These are phyloP conservation scores for Gisinianus flammeolus DNA, from an alignment of 2,888 invertebrate species.

Conservation along the genomic window DNA sequence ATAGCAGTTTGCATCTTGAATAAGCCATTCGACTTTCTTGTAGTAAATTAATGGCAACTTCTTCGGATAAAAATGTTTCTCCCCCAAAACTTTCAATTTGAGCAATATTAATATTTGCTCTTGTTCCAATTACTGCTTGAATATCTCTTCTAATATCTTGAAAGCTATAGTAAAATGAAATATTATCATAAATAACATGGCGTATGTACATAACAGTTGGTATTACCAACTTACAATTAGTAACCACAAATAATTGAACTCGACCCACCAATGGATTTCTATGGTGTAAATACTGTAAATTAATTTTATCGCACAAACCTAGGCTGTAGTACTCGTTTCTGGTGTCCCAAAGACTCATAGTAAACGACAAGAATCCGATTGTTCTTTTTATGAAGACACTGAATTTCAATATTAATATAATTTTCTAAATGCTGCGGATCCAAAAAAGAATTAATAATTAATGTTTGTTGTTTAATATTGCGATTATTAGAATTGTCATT, in stretches of 20 bases:
- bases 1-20: conserved; percentile 80
- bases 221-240: background rate
- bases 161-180: conserved; percentile 67
- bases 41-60: conserved; percentile 86
- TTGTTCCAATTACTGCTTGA: conserved; percentile 89
- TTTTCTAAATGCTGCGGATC: conserved; percentile 77
- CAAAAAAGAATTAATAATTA: too few species aligned
- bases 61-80: conserved; percentile 95
- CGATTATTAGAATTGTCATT: too few species aligned
- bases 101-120: conserved; percentile 90
- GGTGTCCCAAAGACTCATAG: conserved; percentile 91
- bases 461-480: too few species aligned
- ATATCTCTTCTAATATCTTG: conserved; percentile 91
- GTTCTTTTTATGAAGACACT: conserved; percentile 79
- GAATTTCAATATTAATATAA: conserved; percentile 78
- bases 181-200: background rate
- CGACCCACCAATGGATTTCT: too few species aligned
- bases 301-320: conserved; percentile 17
- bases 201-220: background rate
- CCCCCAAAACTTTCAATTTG: conserved; percentile 96
- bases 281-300: background rate
- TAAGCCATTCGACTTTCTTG: conserved; percentile 85
- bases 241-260: background rate
- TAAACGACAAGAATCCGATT: conserved; percentile 78
- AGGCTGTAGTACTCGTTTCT: conserved; percentile 67